phyloP scores from a whole-genome alignment of 2,888 invertebrate species.

The Drosophila setosimentum region DNA sequence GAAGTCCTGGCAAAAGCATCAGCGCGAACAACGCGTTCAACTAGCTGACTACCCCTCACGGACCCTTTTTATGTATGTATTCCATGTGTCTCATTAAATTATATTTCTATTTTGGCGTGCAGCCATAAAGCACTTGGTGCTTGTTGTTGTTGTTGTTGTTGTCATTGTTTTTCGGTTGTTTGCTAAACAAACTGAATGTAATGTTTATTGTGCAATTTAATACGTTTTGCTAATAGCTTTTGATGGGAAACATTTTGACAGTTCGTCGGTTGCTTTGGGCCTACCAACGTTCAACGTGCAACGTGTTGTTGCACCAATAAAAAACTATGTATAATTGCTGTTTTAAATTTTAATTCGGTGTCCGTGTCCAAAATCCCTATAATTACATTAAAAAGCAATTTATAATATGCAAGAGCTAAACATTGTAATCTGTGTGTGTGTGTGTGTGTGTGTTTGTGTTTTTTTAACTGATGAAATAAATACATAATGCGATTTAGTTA shows the following conservation, averaged over 20 bases:
- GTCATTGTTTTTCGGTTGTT: slow-evolving; percentile 28
- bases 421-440: slow-evolving; percentile 5
- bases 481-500: not conserved
- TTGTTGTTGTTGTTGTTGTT: slow-evolving; percentile 21
- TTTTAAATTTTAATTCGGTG: slow-evolving; percentile 56
- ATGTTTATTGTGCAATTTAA: slow-evolving; percentile 63
- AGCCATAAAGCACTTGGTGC: slow-evolving; percentile 25
- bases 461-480: slow-evolving; percentile 18
- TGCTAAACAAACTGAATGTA: slow-evolving; percentile 56
- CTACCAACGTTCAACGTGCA: slow-evolving; percentile 1
- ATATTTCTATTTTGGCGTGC: slow-evolving; percentile 57
- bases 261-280: slow-evolving; percentile 32
- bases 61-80: slow-evolving; percentile 2
- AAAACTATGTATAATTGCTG: slow-evolving; percentile 43
- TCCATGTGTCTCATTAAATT: slow-evolving; percentile 45
- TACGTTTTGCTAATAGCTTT: slow-evolving; percentile 69
- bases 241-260: slow-evolving; percentile 59
- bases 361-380: slow-evolving; percentile 32
- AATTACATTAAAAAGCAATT: slow-evolving; percentile 48
- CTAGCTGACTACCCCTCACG: slow-evolving; percentile 29
- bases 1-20: slow-evolving; percentile 41
- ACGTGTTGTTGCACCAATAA: slow-evolving; percentile 24
- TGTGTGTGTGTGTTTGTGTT: not conserved
- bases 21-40: slow-evolving; percentile 37
- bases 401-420: slow-evolving; percentile 15